phyloP scores from a whole-genome alignment of 2,888 invertebrate species.

The Aspidapion aeneum region DNA sequence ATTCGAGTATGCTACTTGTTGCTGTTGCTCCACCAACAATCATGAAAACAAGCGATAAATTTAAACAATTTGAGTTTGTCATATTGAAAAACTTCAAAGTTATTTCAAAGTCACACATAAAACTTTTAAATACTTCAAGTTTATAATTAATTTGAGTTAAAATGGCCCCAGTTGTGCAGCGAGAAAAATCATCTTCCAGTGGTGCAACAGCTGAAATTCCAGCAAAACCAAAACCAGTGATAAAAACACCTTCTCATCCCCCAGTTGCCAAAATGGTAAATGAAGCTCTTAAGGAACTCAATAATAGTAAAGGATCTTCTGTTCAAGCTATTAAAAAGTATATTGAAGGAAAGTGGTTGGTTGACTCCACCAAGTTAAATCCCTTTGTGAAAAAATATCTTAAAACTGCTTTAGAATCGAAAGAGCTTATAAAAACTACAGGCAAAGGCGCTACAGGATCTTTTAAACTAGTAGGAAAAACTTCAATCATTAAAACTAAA shows the following conservation, averaged over 20 bases:
- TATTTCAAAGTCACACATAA: too few relatives aligned
- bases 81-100: too few relatives aligned
- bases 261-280: background rate
- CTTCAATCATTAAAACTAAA: too few relatives aligned
- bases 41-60: too few relatives aligned
- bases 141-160: too few relatives aligned
- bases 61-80: too few relatives aligned
- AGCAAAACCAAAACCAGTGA: background rate
- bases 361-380: background rate
- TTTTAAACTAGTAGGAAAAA: background rate
- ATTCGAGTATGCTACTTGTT: too few relatives aligned
- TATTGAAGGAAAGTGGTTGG: background rate
- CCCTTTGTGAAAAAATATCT: background rate
- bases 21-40: too few relatives aligned
- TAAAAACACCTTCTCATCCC: background rate
- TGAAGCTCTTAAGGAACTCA: background rate
- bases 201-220: too few relatives aligned
- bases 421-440: background rate
- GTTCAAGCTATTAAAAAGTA: background rate
- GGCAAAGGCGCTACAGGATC: background rate
- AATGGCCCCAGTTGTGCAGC: too few relatives aligned
- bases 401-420: background rate
- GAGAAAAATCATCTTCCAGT: too few relatives aligned
- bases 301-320: background rate
- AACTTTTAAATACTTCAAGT: too few relatives aligned